Evolutionary conservation across 2,888 invertebrate species (phyloP).

Genomic region (Taphrorychus bicolor): DNA sequence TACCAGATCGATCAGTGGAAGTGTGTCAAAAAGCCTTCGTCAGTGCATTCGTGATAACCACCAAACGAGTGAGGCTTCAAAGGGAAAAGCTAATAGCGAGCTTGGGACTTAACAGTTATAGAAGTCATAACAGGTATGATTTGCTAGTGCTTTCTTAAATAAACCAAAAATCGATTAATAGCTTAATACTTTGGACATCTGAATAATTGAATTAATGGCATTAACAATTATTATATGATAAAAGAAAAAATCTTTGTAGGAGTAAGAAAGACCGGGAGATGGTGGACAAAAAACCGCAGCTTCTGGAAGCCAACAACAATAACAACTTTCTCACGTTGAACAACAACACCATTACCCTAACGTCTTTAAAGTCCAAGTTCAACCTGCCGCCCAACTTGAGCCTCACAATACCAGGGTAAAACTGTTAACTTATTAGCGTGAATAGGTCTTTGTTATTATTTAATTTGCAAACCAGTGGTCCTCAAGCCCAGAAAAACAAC

Average conservation of each 20-base stretch:
- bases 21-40: conserved; percentile 66
- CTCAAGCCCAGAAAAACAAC: not conserved
- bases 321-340: conserved; percentile 36
- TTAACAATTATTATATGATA: no score
- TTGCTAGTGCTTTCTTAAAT: conserved; percentile 5
- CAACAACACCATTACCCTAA: conserved; percentile 36
- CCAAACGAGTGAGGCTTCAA: conserved; percentile 63
- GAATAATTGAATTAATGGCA: no score
- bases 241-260: no score
- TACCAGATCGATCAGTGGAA: conserved; percentile 54
- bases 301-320: conserved; percentile 31
- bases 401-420: conserved; percentile 35
- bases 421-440: not conserved
- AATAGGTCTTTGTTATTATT: not conserved
- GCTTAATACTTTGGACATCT: no score
- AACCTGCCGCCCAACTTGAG: conserved; percentile 43
- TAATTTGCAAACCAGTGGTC: not conserved
- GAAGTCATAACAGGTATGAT: conserved; percentile 56
- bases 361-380: conserved; percentile 34
- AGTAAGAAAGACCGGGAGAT: conserved; percentile 35
- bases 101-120: conserved; percentile 59
- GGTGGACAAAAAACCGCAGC: conserved; percentile 13
- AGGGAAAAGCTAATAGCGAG: conserved; percentile 62
- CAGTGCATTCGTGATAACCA: conserved; percentile 64
- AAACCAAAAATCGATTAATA: not conserved